These are phyloP conservation scores for Onychostoma macrolepis DNA, from an alignment of 2,113 vertebrate genomes.

Conservation along the genomic window DNA sequence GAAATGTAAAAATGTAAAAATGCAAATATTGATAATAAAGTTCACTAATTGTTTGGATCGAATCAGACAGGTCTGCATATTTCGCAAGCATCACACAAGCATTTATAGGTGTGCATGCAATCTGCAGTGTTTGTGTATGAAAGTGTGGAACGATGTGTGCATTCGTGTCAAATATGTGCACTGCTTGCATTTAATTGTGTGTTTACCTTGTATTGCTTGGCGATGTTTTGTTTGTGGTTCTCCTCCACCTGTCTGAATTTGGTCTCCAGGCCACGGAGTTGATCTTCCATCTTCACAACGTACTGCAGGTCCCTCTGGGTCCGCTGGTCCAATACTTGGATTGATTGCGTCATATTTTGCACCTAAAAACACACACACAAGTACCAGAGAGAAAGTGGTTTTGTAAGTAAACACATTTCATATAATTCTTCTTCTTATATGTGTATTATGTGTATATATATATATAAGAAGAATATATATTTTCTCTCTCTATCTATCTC, in stretches of 20 bases:
- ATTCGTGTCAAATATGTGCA: conserved; percentile 4
- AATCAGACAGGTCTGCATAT: conserved; percentile 11
- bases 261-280: conserved; percentile 95
- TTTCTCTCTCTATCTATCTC: no score
- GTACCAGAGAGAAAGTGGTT: background rate
- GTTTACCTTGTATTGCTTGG: conserved; percentile 97
- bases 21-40: background rate
- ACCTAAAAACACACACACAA: conserved; percentile 77
- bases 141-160: background rate
- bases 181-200: conserved; percentile 8
- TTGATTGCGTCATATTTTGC: conserved; percentile 99
- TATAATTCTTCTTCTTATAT: no score
- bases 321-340: conserved; percentile 96
- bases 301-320: conserved; percentile 97
- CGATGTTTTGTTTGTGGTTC: conserved; percentile 96
- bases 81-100: background rate
- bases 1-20: background rate
- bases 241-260: conserved; percentile 98
- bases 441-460: no score
- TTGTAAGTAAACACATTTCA: no score
- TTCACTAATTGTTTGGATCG: background rate
- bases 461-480: no score
- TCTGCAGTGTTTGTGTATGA: background rate
- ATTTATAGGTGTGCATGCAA: conserved; percentile 22
- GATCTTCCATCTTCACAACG: conserved; percentile 98